phyloP scores from a whole-genome alignment of 2,797 vertebrate species.

The Neomorphus geoffroyi region DNA sequence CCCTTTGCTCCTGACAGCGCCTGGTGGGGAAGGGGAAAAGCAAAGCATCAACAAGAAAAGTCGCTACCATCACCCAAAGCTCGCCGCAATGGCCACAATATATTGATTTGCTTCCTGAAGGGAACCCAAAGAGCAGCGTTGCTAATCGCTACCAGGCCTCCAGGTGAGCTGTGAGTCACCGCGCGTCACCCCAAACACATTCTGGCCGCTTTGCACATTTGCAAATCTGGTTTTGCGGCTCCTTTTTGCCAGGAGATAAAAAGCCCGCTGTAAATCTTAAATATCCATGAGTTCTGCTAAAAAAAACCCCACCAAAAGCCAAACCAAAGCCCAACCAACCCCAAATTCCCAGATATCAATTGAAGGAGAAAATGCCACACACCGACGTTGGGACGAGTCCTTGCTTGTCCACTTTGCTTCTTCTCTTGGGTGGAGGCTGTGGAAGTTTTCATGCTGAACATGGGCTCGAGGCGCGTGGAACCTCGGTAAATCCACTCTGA shows the following conservation, averaged over 20 bases:
- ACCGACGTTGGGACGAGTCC: conserved; percentile 95
- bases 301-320: not conserved
- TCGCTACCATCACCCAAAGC: rapidly evolving
- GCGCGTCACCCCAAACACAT: no score
- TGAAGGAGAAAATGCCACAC: not conserved
- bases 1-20: conserved; percentile 91
- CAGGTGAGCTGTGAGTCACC: rapidly evolving
- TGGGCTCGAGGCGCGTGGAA: conserved; percentile 94
- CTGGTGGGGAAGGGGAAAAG: conserved; percentile 53
- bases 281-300: not conserved
- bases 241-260: not conserved
- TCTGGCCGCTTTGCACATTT: not conserved
- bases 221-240: not conserved
- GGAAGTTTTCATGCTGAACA: conserved; percentile 97
- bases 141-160: rapidly evolving
- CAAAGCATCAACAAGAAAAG: not conserved
- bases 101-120: rapidly evolving
- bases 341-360: rapidly evolving
- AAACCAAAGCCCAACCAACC: not conserved
- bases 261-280: not conserved
- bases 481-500: conserved; percentile 99
- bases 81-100: rapidly evolving
- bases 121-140: rapidly evolving
- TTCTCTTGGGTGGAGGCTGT: conserved; percentile 91
- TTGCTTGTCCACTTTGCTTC: conserved; percentile 89